phyloP scores from a whole-genome alignment of 2,797 vertebrate genomes.

The Lagodon rhomboides region DNA sequence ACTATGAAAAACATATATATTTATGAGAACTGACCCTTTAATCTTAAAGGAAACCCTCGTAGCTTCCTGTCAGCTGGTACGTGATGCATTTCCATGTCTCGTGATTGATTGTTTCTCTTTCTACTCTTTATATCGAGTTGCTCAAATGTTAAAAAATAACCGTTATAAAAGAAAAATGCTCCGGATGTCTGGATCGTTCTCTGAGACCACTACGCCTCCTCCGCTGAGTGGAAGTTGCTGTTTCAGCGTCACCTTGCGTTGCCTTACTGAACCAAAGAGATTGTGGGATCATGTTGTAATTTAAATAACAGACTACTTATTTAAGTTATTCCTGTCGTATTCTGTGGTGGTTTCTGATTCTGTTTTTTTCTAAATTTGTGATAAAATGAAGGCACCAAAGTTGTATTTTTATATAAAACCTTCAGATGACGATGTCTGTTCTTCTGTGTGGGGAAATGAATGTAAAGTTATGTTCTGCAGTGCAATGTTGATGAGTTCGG shows the following conservation, averaged over 20 bases:
- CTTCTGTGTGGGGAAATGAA: slow-evolving; percentile 39
- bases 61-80: too few species aligned
- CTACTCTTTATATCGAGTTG: too few species aligned
- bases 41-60: too few species aligned
- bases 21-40: too few species aligned
- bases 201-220: slow-evolving; percentile 16
- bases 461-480: slow-evolving; percentile 45
- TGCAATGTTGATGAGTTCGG: slow-evolving; percentile 44
- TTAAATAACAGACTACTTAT: slow-evolving; percentile 25
- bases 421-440: slow-evolving; percentile 10
- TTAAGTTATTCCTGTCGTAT: slow-evolving; percentile 47
- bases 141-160: neutral
- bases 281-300: slow-evolving; percentile 32
- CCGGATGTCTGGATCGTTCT: too few species aligned
- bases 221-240: slow-evolving; percentile 3
- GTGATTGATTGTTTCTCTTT: too few species aligned
- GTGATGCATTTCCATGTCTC: too few species aligned
- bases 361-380: neutral
- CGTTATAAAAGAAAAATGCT: too few species aligned
- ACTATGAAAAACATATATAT: too few species aligned
- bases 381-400: slow-evolving; percentile 47
- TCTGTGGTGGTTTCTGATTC: slow-evolving; percentile 31
- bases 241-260: slow-evolving; percentile 29
- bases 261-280: slow-evolving; percentile 75
- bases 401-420: slow-evolving; percentile 46